Evolutionary conservation across 2,888 invertebrate genomes (phyloP).

Genomic region (Mimachlamys varia): DNA sequence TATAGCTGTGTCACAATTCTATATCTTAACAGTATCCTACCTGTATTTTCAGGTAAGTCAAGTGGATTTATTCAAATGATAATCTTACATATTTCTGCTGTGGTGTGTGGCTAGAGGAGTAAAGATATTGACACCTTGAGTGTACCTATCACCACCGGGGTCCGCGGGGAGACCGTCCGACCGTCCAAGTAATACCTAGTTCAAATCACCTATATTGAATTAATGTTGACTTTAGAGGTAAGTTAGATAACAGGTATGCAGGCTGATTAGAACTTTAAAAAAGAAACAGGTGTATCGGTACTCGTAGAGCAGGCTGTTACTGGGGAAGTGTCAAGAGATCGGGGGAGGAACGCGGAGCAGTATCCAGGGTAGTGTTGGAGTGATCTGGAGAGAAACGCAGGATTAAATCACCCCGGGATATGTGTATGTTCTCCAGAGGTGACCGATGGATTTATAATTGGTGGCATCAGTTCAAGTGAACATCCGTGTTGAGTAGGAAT

Average conservation of each 20-base stretch:
- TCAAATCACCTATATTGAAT: not conserved
- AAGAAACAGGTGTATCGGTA: conserved; percentile 7
- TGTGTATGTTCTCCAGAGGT: conserved; percentile 3
- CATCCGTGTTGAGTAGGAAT: not conserved
- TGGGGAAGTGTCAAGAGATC: not conserved
- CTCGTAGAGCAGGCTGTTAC: not conserved
- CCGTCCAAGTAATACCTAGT: not conserved
- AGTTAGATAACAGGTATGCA: conserved; percentile 31
- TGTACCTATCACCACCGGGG: not conserved
- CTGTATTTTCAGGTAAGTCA: conserved; percentile 21
- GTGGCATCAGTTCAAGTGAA: not conserved
- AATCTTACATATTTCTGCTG: not conserved
- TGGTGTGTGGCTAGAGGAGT: not conserved
- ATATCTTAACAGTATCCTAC: conserved; percentile 10
- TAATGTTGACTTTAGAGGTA: conserved; percentile 3
- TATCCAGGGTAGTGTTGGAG: not conserved
- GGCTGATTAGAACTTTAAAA: conserved; percentile 9
- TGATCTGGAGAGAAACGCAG: not conserved
- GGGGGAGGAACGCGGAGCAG: not conserved
- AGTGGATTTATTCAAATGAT: conserved; percentile 31
- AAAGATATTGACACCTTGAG: not conserved
- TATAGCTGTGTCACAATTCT: not conserved
- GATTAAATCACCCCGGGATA: not conserved
- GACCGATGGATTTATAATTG: conserved; percentile 11
- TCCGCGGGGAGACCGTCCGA: not conserved